These are phyloP conservation scores for Epinotia demarniana DNA, from an alignment of 2,888 invertebrate species.

Conservation along the genomic window DNA sequence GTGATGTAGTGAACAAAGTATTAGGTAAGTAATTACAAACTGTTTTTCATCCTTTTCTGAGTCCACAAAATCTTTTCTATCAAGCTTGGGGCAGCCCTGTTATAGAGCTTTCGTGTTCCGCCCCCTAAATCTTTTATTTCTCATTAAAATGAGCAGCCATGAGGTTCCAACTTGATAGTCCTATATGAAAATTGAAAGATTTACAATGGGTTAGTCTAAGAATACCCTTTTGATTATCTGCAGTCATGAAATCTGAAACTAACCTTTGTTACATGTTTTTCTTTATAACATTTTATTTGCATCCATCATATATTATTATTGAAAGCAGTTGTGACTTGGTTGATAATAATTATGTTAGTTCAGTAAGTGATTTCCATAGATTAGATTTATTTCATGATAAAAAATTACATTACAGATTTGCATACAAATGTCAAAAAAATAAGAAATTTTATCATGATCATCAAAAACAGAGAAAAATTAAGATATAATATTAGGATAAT, in stretches of 20 bases:
- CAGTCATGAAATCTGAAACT: background rate
- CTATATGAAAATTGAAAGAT: background rate
- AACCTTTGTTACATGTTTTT: background rate
- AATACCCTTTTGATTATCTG: background rate
- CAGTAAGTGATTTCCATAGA: no score
- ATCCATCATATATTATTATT: no score
- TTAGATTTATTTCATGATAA: no score
- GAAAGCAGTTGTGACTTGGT: no score
- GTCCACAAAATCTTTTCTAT: background rate
- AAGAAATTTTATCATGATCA: no score
- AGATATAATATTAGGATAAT: no score
- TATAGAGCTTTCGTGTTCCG: constrained; percentile 2
- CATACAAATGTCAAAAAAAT: no score
- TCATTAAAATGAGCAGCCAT: background rate
- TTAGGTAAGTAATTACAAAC: constrained; percentile 87
- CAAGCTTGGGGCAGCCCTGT: background rate
- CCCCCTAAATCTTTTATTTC: constrained; percentile 11
- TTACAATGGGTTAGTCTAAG: background rate
- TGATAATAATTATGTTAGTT: no score
- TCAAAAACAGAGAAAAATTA: no score
- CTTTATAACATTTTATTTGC: background rate
- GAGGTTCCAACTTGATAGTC: background rate
- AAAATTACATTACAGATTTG: no score
- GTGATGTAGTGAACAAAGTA: constrained; percentile 99
- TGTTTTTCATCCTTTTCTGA: background rate